phyloP scores from a whole-genome alignment of 1,140 invertebrate genomes.

The Tetramorium alpestre region DNA sequence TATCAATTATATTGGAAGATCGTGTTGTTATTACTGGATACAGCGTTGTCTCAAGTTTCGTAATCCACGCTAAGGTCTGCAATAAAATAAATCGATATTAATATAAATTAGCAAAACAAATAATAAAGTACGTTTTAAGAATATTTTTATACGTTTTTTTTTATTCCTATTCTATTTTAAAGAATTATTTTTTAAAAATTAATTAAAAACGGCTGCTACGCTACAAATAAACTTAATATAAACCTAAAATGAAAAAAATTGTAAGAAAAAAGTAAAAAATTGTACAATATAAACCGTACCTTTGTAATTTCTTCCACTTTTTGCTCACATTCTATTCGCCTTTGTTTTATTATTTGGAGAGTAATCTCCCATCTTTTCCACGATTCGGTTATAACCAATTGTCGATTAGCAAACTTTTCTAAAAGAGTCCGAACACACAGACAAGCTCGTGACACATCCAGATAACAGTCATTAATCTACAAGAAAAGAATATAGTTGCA shows the following conservation, averaged over 20 bases:
- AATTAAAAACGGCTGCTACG: not conserved
- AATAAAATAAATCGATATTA: conserved; percentile 4
- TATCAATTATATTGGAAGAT: conserved; percentile 87
- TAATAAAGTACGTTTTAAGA: not conserved
- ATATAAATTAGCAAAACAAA: not conserved
- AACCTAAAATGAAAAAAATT: not conserved
- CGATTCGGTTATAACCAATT: conserved; percentile 88
- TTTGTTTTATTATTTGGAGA: conserved; percentile 89
- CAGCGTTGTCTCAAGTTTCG: conserved; percentile 90
- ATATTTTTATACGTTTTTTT: not conserved
- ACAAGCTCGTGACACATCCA: conserved; percentile 90
- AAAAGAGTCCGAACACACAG: conserved; percentile 90
- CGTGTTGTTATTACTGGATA: conserved; percentile 91
- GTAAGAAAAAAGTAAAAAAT: not conserved
- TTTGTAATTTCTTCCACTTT: conserved; percentile 91
- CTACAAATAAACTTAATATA: not conserved
- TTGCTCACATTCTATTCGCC: conserved; percentile 89
- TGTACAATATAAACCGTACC: conserved; percentile 84
- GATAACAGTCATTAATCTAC: conserved; percentile 91
- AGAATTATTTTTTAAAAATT: not conserved
- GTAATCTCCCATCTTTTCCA: conserved; percentile 90
- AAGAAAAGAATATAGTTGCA: conserved; percentile 72
- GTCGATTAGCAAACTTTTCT: conserved; percentile 89
- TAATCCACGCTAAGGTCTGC: conserved; percentile 89
- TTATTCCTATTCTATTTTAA: not conserved